phyloP scores from a whole-genome alignment of 2,797 vertebrate genomes.

The Lutjanus campechanus region DNA sequence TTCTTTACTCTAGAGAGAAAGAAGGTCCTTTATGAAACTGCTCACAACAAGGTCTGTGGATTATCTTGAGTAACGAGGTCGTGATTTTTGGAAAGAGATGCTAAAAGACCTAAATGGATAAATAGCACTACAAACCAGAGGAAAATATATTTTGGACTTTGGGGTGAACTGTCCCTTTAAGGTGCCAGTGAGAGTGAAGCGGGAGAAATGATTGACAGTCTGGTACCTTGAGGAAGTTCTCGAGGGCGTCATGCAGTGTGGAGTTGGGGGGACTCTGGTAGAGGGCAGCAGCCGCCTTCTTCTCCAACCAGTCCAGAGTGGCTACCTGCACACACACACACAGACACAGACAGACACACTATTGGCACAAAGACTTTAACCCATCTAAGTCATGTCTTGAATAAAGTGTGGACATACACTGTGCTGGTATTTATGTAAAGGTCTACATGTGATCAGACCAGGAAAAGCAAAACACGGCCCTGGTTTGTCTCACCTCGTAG shows the following conservation, averaged over 20 bases:
- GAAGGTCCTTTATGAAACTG: no score
- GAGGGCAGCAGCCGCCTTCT: slow-evolving; percentile 90
- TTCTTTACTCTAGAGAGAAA: no score
- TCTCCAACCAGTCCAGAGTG: slow-evolving; percentile 93
- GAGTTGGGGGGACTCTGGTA: slow-evolving; percentile 87
- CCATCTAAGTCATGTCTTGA: neutral
- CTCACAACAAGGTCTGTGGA: no score
- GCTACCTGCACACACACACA: slow-evolving; percentile 85
- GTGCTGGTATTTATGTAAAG: neutral
- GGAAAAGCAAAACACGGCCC: neutral
- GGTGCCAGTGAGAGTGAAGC: neutral
- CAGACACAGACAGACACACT: slow-evolving; percentile 7
- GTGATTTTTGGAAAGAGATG: no score
- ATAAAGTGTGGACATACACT: neutral
- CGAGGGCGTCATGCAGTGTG: slow-evolving; percentile 90
- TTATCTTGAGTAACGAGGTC: no score
- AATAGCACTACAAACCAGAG: no score
- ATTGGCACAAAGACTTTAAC: neutral
- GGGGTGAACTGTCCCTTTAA: no score
- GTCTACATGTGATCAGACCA: neutral
- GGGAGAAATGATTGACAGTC: neutral
- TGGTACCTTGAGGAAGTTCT: slow-evolving; percentile 92
- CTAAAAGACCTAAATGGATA: no score
- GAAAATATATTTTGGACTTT: no score
- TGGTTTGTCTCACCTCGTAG: slow-evolving; percentile 77